Base-by-base conservation (phyloP, 2,797 vertebrate species). In the Scyliorhinus canicula region DNA sequence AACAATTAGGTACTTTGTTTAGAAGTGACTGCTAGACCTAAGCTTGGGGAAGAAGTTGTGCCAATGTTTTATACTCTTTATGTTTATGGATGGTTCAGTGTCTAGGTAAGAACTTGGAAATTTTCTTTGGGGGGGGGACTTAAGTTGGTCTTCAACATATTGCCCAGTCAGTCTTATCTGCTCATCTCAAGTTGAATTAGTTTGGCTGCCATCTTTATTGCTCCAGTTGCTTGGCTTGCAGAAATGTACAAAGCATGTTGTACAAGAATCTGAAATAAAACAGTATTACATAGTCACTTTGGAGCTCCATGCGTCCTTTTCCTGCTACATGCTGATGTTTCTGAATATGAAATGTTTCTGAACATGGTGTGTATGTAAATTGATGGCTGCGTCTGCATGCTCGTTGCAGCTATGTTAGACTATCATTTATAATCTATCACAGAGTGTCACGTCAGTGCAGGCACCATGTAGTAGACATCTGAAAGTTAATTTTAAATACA, bases 201-300 rank as follows among this genome's bases (percentile, higher is more conserved):
- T 69, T 94, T 52, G 44, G 44, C 47, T 94, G 44, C 67, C 31
- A 74, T 74, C 28, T 94, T 52, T 71, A 50, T 50, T 14, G 7
- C 86, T 90, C 0, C 35, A 90, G 55, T 60, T 90, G 86, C 67
- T 35, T 94, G 14, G 47, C 93, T 94, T 94, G 93, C 93, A 94
- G 50, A 74, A 94, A 35, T 74, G 47, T 52, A 94, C 69, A 71
- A 74, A 71, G 93, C 93, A 94, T 94, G 93, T 50, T 71, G 67
- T 71, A 74, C 31, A 24, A 74, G 14, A 3, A 7, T 50, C 67
- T 94, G 67, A 94, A 74, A 31, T 94, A 74, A n/a, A 94, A 55
- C 67, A 12, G 28, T 28, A 28, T 55, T 52, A n/a, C 4, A 74
- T n/a, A 94, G 16, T 74, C 35, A 47, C 44, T 94, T 71, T 94